phyloP scores from a whole-genome alignment of 2,888 invertebrate species.

The Eretmocerus hayati region DNA sequence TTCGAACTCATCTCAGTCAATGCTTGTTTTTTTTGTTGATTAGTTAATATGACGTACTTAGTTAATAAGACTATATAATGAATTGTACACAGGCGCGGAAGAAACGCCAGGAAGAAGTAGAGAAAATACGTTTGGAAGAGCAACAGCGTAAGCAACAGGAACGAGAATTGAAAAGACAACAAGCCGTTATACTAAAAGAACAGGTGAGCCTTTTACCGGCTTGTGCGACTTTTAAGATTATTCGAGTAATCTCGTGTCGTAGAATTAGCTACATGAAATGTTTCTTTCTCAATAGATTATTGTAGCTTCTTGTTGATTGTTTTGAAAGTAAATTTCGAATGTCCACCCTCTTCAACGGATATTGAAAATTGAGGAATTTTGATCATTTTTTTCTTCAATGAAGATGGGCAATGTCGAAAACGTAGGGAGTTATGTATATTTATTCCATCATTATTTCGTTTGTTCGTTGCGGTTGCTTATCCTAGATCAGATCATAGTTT shows the following conservation, averaged over 20 bases:
- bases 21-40: slow-evolving; percentile 10
- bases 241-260: slow-evolving; percentile 30
- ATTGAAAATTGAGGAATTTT: too few relatives aligned
- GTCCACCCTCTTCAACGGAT: too few relatives aligned
- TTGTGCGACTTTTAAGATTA: slow-evolving; percentile 8
- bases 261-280: slow-evolving; percentile 29
- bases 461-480: too few relatives aligned
- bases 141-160: slow-evolving; percentile 83
- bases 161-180: slow-evolving; percentile 83
- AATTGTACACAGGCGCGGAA: slow-evolving; percentile 64
- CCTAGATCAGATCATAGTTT: too few relatives aligned
- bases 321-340: too few relatives aligned
- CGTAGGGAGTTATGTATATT: too few relatives aligned
- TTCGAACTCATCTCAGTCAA: slow-evolving; percentile 14
- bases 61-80: too few relatives aligned
- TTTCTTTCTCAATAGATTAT: slow-evolving; percentile 28
- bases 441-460: too few relatives aligned
- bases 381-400: too few relatives aligned
- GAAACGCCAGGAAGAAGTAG: slow-evolving; percentile 78
- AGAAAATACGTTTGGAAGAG: slow-evolving; percentile 77
- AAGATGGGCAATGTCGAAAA: too few relatives aligned
- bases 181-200: slow-evolving; percentile 81
- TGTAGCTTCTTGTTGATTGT: too few relatives aligned
- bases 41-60: slow-evolving; percentile 6
- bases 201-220: slow-evolving; percentile 60